phyloP scores from a whole-genome alignment of 1,140 invertebrate species.

The Drosophila nasuta region DNA sequence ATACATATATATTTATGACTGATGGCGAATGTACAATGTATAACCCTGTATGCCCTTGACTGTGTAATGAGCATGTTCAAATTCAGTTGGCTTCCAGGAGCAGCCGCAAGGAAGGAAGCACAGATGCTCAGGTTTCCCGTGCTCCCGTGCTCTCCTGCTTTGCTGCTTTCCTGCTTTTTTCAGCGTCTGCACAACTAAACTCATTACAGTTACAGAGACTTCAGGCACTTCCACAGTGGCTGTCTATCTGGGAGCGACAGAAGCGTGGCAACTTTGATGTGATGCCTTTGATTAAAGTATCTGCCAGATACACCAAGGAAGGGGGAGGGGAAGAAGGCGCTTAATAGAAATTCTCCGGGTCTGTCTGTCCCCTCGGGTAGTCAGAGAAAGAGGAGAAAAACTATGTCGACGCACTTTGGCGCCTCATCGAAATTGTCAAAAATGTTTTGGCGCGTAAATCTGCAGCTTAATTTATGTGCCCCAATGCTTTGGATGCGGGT shows the following conservation, averaged over 20 bases:
- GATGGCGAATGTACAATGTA: conserved; percentile 1
- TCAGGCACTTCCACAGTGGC: conserved; percentile 13
- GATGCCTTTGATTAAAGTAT: conserved; percentile 52
- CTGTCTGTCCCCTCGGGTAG: not conserved
- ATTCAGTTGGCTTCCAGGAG: conserved; percentile 25
- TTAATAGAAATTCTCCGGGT: conserved; percentile 29
- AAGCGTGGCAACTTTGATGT: conserved; percentile 32
- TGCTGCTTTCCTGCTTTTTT: no score
- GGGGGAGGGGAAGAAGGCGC: not conserved
- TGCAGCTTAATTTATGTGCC: conserved; percentile 60
- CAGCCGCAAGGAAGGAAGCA: conserved; percentile 17
- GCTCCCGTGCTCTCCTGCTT: not conserved
- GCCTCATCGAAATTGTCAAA: conserved; percentile 69
- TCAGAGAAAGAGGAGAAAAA: conserved; percentile 10
- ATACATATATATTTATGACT: conserved; percentile 28
- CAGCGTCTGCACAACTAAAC: conserved; percentile 50
- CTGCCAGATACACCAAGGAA: conserved; percentile 36
- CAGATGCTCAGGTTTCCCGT: not conserved
- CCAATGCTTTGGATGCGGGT: not conserved
- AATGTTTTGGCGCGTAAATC: conserved; percentile 59
- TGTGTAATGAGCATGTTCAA: conserved; percentile 68
- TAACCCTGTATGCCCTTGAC: conserved; percentile 40
- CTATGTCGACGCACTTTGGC: conserved; percentile 57
- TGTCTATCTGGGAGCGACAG: not conserved
- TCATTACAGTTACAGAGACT: conserved; percentile 63